phyloP scores from a whole-genome alignment of 2,797 vertebrate genomes.

The Myripristis murdjan region DNA sequence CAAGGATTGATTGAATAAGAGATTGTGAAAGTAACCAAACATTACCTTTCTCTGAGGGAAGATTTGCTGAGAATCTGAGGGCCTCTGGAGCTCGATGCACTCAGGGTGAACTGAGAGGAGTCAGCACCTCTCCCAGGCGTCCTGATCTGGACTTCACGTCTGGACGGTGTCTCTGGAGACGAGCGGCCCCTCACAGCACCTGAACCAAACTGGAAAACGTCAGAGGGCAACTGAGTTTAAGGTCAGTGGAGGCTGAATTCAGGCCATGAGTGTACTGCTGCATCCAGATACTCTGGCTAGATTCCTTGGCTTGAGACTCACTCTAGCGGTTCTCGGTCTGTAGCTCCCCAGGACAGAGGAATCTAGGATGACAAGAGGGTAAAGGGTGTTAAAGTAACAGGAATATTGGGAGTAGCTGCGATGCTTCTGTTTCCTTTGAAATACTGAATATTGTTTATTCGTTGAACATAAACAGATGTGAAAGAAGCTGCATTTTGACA shows the following conservation, averaged over 20 bases:
- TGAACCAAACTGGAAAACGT: conserved; percentile 74
- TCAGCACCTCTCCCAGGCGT: conserved; percentile 34
- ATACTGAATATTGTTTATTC: not conserved
- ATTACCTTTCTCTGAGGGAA: conserved; percentile 93
- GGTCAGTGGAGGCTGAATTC: not conserved
- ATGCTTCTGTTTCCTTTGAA: not conserved
- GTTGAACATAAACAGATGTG: not conserved
- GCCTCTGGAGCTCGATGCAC: conserved; percentile 66
- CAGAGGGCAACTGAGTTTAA: not conserved
- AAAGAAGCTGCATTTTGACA: conserved; percentile 2
- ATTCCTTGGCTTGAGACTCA: conserved; percentile 67
- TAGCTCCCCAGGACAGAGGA: conserved; percentile 84
- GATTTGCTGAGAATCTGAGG: conserved; percentile 82
- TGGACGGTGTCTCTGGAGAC: conserved; percentile 67
- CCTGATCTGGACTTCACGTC: conserved; percentile 50
- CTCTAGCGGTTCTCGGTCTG: conserved; percentile 83
- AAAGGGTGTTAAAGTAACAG: conserved; percentile 15
- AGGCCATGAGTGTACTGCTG: not conserved
- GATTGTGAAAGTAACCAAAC: not conserved
- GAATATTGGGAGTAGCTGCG: conserved; percentile 1
- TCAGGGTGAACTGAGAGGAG: conserved; percentile 65
- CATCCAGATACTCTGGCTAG: not conserved
- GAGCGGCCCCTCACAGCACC: conserved; percentile 61
- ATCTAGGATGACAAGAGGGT: conserved; percentile 78
- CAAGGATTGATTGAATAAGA: not conserved